Conservation (phyloP, 2,797 vertebrate species). For the Micrastur ruficollis region DNA sequence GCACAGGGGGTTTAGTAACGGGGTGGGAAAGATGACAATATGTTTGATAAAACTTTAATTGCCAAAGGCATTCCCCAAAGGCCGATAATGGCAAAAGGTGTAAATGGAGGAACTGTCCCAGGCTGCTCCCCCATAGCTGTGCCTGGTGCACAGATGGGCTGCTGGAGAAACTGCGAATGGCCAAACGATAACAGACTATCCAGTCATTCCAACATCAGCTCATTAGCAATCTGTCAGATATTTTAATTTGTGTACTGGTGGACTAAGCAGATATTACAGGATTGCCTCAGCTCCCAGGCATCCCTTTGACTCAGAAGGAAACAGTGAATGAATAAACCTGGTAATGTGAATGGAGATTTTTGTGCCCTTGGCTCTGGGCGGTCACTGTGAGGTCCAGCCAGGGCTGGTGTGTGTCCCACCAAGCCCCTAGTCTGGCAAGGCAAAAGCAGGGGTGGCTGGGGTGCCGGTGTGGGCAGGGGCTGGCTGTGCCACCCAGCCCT, state of each 20-base stretch:
- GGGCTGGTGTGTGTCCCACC: rapidly evolving
- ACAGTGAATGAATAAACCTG: neutral
- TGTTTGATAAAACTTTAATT: constrained; percentile 88
- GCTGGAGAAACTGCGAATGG: constrained; percentile 85
- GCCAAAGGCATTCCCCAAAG: constrained; percentile 78
- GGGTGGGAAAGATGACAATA: constrained; percentile 77
- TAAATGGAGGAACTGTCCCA: constrained; percentile 73
- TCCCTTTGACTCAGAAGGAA: constrained; percentile 57
- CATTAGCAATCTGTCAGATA: constrained; percentile 87
- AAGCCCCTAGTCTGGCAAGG: neutral
- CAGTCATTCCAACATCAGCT: constrained; percentile 81
- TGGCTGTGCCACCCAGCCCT: neutral
- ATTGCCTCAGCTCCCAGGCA: constrained; percentile 5
- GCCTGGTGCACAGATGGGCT: constrained; percentile 78
- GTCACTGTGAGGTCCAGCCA: neutral
- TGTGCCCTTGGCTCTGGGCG: neutral
- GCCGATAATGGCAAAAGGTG: constrained; percentile 75
- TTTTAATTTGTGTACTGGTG: constrained; percentile 75
- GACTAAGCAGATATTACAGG: constrained; percentile 67
- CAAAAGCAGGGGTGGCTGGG: neutral
- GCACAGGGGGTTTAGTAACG: constrained; percentile 57
- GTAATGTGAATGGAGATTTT: neutral
- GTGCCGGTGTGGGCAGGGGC: neutral
- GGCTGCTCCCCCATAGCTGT: constrained; percentile 37
- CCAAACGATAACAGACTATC: constrained; percentile 80